Conservation (phyloP, 2,888 invertebrate genomes). For the Chalcis sispes region DNA sequence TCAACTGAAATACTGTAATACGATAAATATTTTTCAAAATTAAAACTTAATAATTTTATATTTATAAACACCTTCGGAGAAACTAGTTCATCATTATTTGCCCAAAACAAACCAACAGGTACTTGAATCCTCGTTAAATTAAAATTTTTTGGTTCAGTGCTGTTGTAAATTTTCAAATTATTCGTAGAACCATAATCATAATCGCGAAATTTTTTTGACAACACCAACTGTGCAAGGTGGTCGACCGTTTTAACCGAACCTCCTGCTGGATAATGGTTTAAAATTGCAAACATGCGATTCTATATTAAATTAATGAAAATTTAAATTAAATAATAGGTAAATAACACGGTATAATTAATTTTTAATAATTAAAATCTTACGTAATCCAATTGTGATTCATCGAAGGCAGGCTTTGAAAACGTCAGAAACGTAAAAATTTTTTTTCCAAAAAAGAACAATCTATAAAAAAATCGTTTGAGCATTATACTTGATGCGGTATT, state of each 20-base stretch:
- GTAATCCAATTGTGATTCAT: conserved; percentile 80
- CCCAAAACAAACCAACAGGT: conserved; percentile 82
- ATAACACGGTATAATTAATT: not conserved
- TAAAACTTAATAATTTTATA: too few relatives aligned
- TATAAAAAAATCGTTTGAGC: not conserved
- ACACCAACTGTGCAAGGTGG: conserved; percentile 83
- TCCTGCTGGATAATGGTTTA: conserved; percentile 85
- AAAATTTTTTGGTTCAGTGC: conserved; percentile 80
- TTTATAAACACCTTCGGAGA: conserved; percentile 79
- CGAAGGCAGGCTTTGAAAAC: not conserved
- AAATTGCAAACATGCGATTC: conserved; percentile 81
- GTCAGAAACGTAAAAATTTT: not conserved
- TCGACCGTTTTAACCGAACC: conserved; percentile 84
- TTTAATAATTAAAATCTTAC: conserved; percentile 69
- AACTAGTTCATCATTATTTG: conserved; percentile 85
- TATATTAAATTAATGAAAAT: conserved; percentile 10
- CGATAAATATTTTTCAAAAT: too few relatives aligned
- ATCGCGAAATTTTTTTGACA: conserved; percentile 80
- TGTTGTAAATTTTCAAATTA: conserved; percentile 81
- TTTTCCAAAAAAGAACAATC: not conserved
- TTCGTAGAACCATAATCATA: conserved; percentile 83
- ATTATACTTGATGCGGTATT: not conserved
- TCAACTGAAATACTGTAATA: too few relatives aligned
- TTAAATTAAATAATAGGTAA: not conserved
- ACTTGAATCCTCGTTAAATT: conserved; percentile 80